Percentiles rank a stretch among this genome's conserved stretches.
phyloP scores from a whole-genome alignment of 2,888 invertebrate species.

The Apamea monoglypha region DNA sequence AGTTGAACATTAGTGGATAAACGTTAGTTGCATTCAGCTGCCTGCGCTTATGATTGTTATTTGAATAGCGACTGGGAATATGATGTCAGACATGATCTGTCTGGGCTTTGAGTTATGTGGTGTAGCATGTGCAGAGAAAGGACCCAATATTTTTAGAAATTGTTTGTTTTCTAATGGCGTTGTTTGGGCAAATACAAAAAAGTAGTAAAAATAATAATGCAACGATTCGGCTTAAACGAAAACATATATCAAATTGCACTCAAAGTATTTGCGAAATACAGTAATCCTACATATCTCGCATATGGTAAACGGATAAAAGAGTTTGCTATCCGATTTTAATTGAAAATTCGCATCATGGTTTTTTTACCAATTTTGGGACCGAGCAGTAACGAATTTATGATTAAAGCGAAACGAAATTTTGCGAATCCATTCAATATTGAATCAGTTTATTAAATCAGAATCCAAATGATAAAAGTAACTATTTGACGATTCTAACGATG shows the following conservation, averaged over 20 bases:
- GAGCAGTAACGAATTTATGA: constrained; percentile 35
- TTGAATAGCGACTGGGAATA: constrained; percentile 53
- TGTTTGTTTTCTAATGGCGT: background rate
- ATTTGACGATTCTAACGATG: constrained; percentile 62
- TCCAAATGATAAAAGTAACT: constrained; percentile 57
- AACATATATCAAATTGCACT: background rate
- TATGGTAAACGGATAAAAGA: constrained; percentile 35
- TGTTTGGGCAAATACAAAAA: background rate
- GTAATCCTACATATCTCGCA: constrained; percentile 46
- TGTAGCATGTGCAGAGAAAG: constrained; percentile 21
- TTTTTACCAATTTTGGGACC: constrained; percentile 36
- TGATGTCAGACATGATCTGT: constrained; percentile 39
- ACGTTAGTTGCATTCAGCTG: constrained; percentile 55
- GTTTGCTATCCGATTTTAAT: constrained; percentile 50
- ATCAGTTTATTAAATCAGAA: constrained; percentile 49
- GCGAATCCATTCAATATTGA: constrained; percentile 48
- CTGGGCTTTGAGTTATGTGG: constrained; percentile 26
- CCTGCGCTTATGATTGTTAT: constrained; percentile 56
- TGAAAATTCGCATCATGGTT: constrained; percentile 32
- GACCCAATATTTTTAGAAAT: background rate
- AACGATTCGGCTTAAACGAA: background rate
- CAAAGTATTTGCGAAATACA: constrained; percentile 6
- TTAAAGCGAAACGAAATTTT: constrained; percentile 41
- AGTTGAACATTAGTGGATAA: constrained; percentile 59
- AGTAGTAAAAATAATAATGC: background rate